These are phyloP conservation scores for Camelus dromedarius DNA, from an alignment of 2,113 vertebrate species.

Conservation along the genomic window DNA sequence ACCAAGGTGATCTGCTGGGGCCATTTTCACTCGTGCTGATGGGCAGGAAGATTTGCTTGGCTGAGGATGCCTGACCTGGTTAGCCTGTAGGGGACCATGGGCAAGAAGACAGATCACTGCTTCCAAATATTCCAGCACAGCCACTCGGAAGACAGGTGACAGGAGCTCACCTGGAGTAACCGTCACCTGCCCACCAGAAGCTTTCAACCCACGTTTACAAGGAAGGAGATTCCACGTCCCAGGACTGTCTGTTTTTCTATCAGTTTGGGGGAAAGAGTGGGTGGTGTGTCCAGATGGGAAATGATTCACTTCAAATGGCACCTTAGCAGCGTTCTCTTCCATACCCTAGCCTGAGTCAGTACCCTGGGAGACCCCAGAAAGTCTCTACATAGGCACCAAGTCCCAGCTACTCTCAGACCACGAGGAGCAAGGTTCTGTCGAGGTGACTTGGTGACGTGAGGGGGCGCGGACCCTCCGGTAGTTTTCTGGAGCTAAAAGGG, in stretches of 20 bases:
- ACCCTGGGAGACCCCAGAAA: neutral
- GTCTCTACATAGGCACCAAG: neutral
- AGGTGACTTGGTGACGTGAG: fast-evolving
- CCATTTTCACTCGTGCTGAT: neutral
- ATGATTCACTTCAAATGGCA: neutral
- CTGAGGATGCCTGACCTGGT: neutral
- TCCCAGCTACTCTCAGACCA: neutral
- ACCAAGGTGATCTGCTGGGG: neutral
- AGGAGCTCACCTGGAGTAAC: neutral
- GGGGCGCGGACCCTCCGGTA: too few relatives aligned
- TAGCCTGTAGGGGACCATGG: neutral
- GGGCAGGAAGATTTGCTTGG: neutral
- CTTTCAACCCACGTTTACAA: neutral
- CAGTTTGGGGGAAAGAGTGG: neutral
- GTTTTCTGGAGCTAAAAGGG: neutral
- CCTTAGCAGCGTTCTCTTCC: neutral
- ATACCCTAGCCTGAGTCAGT: too few relatives aligned
- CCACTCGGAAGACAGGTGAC: neutral
- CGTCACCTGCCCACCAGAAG: neutral
- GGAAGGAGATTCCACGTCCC: neutral
- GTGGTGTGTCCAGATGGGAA: neutral
- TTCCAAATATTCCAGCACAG: neutral
- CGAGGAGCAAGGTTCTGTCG: neutral
- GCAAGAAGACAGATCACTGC: neutral
- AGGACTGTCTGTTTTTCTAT: neutral